Percentiles rank a stretch among this genome's conserved stretches.
phyloP scores from a whole-genome alignment of 2,113 vertebrate genomes.

The Pollimyrus isidori region DNA sequence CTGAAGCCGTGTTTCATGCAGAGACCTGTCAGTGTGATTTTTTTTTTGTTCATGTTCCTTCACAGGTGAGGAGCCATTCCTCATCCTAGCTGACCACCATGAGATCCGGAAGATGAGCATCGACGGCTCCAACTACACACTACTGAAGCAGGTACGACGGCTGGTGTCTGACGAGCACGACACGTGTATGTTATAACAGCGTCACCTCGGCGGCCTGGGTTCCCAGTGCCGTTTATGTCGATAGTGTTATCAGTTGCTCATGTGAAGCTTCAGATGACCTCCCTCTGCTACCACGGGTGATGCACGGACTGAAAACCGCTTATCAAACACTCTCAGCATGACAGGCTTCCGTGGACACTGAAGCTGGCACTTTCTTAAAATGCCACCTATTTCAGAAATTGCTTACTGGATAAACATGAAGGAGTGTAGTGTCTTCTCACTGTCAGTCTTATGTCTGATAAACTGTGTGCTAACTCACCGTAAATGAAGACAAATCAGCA shows the following conservation, averaged over 20 bases:
- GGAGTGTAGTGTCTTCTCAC: neutral
- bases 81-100: constrained; percentile 82
- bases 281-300: too few species aligned
- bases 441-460: neutral
- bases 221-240: too few species aligned
- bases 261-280: neutral
- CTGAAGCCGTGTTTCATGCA: neutral
- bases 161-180: neutral
- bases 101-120: constrained; percentile 83
- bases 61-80: constrained; percentile 77
- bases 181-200: too few species aligned
- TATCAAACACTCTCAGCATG: neutral
- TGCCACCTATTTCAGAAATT: neutral
- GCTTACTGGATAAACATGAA: neutral
- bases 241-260: neutral
- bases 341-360: neutral
- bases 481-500: neutral
- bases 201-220: neutral
- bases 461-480: neutral
- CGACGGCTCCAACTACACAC: constrained; percentile 79
- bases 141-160: constrained; percentile 74
- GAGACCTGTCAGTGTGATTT: neutral
- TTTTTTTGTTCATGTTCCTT: constrained; percentile 25
- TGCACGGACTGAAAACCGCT: neutral
- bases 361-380: neutral